Evolutionary conservation across 2,113 vertebrate genomes (phyloP).

Genomic region (Acrocephalus arundinaceus): DNA sequence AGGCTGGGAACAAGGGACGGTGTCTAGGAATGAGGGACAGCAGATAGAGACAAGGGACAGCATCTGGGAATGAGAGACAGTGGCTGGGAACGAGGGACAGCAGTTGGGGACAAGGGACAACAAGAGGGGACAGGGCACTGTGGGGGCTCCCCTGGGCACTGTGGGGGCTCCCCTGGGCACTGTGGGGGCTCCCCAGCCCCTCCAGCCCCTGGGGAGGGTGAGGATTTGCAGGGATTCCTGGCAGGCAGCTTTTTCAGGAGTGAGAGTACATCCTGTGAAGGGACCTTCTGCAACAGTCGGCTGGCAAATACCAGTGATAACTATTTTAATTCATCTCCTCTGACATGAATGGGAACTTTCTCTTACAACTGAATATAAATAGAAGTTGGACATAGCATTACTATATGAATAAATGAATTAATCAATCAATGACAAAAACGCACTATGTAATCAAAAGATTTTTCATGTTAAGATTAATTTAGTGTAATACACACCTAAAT

Average conservation of each 20-base stretch:
- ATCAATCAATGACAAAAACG: conserved; percentile 79
- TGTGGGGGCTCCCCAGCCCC: not conserved
- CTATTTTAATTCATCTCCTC: conserved; percentile 55
- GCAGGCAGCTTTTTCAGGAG: not conserved
- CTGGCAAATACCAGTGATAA: conserved; percentile 33
- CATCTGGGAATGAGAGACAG: no score
- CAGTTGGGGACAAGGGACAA: not conserved
- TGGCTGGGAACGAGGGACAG: no score
- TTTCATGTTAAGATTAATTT: conserved; percentile 82
- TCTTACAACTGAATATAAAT: conserved; percentile 72
- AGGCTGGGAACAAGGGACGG: no score
- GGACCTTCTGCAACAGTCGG: not conserved
- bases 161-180: not conserved
- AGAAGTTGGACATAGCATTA: conserved; percentile 67
- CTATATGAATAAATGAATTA: conserved; percentile 78
- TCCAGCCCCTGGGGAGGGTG: rapidly evolving
- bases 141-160: no score
- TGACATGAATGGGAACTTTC: conserved; percentile 64
- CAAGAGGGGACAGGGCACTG: no score
- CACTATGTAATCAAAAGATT: conserved; percentile 79
- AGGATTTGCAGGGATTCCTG: rapidly evolving
- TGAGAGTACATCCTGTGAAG: not conserved
- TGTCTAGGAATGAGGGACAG: no score
- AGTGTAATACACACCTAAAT: conserved; percentile 78
- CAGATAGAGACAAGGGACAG: no score